These are phyloP conservation scores for Platyrinchus mystaceus DNA, from an alignment of 2,797 vertebrate genomes.

Conservation along the genomic window DNA sequence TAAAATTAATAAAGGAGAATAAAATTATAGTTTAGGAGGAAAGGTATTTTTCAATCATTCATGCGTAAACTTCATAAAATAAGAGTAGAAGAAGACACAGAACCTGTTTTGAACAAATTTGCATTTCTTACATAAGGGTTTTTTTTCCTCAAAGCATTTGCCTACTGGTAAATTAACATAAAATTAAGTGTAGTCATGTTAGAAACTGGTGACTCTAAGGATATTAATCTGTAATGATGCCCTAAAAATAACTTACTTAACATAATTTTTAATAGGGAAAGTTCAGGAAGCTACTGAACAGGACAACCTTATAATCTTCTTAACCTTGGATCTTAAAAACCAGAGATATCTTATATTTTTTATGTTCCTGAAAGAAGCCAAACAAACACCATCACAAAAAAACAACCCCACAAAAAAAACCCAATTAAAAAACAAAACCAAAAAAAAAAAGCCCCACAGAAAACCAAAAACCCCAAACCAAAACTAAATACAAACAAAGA, in stretches of 20 bases:
- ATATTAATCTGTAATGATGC: neutral
- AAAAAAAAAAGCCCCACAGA: too few relatives aligned
- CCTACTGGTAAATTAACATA: neutral
- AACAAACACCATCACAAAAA: neutral
- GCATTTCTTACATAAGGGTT: neutral
- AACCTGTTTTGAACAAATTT: neutral
- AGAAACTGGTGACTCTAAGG: neutral
- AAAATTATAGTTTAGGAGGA: neutral
- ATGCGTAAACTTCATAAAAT: neutral
- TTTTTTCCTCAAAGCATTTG: neutral
- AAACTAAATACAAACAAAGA: neutral
- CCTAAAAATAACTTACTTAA: neutral
- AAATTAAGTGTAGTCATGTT: neutral
- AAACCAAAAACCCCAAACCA: neutral
- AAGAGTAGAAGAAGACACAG: neutral
- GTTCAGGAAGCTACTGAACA: neutral
- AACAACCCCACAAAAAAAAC: too few relatives aligned
- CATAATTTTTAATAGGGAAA: neutral
- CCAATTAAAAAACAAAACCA: too few relatives aligned
- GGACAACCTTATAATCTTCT: neutral
- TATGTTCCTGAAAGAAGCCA: neutral
- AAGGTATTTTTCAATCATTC: neutral
- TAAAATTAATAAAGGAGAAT: neutral
- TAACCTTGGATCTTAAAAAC: neutral
- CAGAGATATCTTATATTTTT: fast-evolving